Evolutionary conservation across 2,888 invertebrate genomes (phyloP), one percentile per base, ranked within the genome.

Genomic region (Campoplex nolae): DNA sequence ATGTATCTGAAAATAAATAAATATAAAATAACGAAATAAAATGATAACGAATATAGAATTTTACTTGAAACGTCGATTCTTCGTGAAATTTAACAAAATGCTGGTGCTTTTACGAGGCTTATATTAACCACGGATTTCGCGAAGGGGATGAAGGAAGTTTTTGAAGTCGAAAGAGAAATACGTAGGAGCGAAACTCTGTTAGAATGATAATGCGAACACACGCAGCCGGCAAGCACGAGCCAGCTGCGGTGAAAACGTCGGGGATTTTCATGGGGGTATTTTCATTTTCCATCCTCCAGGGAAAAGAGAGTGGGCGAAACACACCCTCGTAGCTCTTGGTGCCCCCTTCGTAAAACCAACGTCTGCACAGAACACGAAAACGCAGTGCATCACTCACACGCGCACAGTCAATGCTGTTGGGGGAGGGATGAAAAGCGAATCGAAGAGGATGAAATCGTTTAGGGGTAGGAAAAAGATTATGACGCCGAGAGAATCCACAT

Each of bases 241-340:
- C 89, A 89, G 88, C 89, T 89, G 89, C 86, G 71, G 38, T 54
- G 70, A 62, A 80, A 74, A 70, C 73, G 79, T 84, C 82, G 71
- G 78, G 84, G 83, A 82, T 89, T 89, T 89, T 75, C 88, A 88
- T 82, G 77, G 80, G 82, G 79, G 86, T 77, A 89, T 89, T 89
- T 88, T 88, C 88, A 85, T 85, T 88, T 85, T 85, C 84, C 82
- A 68, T 62, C 65, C 65, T 78, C 82, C 78, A 78, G 68, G 85
- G 81, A 75, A 78, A 78, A 56, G 75, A 56, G 75, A 70, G 73
- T 67, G 73, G 54, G 81, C 65, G 78, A 78, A 62, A 54, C 65
- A 56, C 76, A 74, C 86, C 81, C 81, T 75, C 73, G 68, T 42
- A 45, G 42, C 42, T 28, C 54, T 77, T 67, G 18, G 54, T 38